Percentiles rank a stretch among this genome's conserved stretches.
These are phyloP conservation scores for Globodera ellingtonae DNA, from an alignment of 1,140 invertebrate genomes.

Conservation along the genomic window DNA sequence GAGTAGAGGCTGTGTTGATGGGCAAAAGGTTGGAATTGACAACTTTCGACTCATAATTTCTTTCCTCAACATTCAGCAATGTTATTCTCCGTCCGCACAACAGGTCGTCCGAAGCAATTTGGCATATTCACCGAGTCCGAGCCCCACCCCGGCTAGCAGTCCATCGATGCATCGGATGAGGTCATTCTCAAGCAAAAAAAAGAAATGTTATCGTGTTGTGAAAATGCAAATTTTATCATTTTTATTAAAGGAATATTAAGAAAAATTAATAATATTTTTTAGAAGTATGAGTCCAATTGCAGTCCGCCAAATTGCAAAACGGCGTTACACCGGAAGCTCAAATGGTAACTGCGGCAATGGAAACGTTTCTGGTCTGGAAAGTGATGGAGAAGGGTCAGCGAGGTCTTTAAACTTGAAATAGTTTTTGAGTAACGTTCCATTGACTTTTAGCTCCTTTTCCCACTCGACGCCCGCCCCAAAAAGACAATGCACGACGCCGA, in stretches of 20 bases:
- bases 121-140: slow-evolving; percentile 54
- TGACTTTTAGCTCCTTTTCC: slow-evolving; percentile 11
- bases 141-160: slow-evolving; percentile 43
- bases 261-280: slow-evolving; percentile 10
- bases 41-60: not conserved
- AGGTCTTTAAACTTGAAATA: slow-evolving; percentile 23
- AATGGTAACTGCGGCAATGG: slow-evolving; percentile 26
- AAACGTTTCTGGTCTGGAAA: slow-evolving; percentile 50
- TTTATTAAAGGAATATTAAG: not conserved
- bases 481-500: not conserved
- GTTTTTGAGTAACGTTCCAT: not conserved
- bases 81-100: slow-evolving; percentile 53
- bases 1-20: slow-evolving; percentile 40
- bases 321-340: slow-evolving; percentile 44
- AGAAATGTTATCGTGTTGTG: too few relatives aligned
- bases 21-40: slow-evolving; percentile 41
- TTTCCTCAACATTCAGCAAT: slow-evolving; percentile 42
- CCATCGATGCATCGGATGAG: slow-evolving; percentile 51
- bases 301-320: slow-evolving; percentile 52
- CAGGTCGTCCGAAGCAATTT: slow-evolving; percentile 51
- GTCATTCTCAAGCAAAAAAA: not conserved
- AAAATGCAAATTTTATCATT: too few relatives aligned
- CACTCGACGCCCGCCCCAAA: not conserved
- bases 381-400: slow-evolving; percentile 45
- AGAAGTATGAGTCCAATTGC: slow-evolving; percentile 52